Percentiles rank a stretch among this genome's conserved stretches.
Evolutionary conservation across 2,113 vertebrate genomes (phyloP).

Genomic region (Lagenorhynchus albirostris): DNA sequence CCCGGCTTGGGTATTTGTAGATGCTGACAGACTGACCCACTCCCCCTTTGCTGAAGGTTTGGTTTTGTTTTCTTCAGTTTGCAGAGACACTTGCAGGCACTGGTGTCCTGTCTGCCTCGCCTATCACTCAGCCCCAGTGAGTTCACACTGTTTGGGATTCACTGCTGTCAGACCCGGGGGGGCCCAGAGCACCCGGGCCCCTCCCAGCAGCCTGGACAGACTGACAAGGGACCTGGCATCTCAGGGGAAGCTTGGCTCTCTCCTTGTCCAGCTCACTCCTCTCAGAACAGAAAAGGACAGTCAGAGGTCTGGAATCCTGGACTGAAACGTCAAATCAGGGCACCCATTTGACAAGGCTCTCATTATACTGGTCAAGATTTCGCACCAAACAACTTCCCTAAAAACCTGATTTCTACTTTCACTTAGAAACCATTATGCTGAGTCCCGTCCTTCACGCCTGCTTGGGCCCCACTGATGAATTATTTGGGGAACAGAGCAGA

Average conservation of each 20-base stretch:
- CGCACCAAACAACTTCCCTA: neutral
- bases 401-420: neutral
- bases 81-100: neutral
- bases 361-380: neutral
- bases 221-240: fast-evolving
- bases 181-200: neutral
- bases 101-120: fast-evolving
- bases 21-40: neutral
- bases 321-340: neutral
- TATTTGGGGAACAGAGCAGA: neutral
- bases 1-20: neutral
- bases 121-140: neutral
- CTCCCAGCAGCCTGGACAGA: neutral
- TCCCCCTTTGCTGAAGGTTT: neutral
- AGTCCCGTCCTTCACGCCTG: neutral
- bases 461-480: neutral
- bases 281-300: neutral
- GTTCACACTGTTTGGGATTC: too few species aligned
- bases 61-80: neutral
- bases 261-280: neutral
- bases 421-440: neutral
- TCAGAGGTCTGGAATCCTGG: neutral
- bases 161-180: neutral
- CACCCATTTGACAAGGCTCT: neutral
- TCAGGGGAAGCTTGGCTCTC: neutral